Base-by-base conservation (phyloP, 2,797 vertebrate species). In the Amniataba percoides region DNA sequence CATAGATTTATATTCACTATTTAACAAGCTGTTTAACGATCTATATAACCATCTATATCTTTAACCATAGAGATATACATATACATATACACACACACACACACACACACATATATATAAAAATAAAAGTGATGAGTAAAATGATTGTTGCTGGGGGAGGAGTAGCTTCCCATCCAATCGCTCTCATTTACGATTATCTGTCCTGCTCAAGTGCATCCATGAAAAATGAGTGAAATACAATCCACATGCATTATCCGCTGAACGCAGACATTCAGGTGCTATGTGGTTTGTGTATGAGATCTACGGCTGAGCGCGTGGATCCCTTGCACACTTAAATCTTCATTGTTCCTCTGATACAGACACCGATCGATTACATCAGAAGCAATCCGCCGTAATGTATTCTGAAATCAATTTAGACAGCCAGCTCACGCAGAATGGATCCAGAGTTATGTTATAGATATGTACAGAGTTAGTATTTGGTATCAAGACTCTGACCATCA, bases 321-420 rank as follows among this genome's bases (percentile, higher is more conserved):
- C 34, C 9, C 11, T 46, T 1, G 7, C 23, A 61, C 61, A 62
- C 56, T 82, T 77, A 62, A 53, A 70, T 79, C 59, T 58, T 55
- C 39, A 62, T 14, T 48, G 16, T 39, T 84, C 59, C 53, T 77
- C 43, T 61, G 40, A 55, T 40, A 69, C 51, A 65, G 81, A 76
- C 72, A 62, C 15, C 25, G 19, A 85, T 82, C 12, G 63, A 77
- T 64, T 68, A 51, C 7, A 45, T 74, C 61, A 60, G 31, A 62
- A 53, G 14, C 9, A 59, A 39, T 76, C 56, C 65, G 25, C 49
- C 45, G 21, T 79, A 79, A 83, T 69, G 53, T 64, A 42, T 65
- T 69, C n/a, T 39, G 49, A 82, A 77, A 85, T 88, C 78, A 79
- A 61, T 75, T 59, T 34, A 60, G 60, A 45, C 45, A 49, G 49